Conservation (phyloP, 2,113 vertebrate species). For the Myotis brandtii region DNA sequence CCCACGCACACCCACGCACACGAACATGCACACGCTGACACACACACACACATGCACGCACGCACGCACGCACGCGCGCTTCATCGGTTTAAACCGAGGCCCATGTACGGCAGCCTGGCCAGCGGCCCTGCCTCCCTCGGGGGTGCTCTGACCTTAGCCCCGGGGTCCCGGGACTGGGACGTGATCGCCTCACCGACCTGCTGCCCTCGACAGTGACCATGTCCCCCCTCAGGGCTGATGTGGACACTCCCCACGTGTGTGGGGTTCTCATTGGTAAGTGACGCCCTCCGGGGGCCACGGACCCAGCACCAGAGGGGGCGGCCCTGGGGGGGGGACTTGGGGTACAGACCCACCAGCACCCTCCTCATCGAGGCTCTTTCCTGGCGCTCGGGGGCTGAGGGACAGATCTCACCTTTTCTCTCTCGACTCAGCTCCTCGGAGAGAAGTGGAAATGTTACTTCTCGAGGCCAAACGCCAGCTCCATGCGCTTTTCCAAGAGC, state of each 20-base stretch:
- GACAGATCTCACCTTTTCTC: neutral
- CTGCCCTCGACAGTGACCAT: too few relatives aligned
- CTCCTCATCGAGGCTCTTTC: accelerated
- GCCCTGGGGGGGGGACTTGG: accelerated
- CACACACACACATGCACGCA: too few relatives aligned
- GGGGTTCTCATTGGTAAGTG: accelerated
- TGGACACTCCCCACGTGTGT: accelerated
- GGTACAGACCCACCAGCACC: accelerated
- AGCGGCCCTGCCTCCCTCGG: too few relatives aligned
- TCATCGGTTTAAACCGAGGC: too few relatives aligned
- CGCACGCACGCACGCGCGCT: too few relatives aligned
- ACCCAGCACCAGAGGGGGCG: accelerated
- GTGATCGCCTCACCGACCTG: too few relatives aligned
- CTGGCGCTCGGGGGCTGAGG: accelerated
- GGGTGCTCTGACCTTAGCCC: too few relatives aligned
- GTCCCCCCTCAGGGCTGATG: too few relatives aligned
- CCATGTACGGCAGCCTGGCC: too few relatives aligned
- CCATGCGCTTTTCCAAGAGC: conserved; percentile 3
- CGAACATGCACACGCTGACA: too few relatives aligned
- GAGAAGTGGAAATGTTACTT: neutral
- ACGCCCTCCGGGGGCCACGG: accelerated
- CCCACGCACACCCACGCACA: too few relatives aligned
- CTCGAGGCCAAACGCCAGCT: neutral
- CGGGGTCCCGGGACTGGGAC: too few relatives aligned
- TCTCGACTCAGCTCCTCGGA: neutral